Conservation (phyloP, 2,888 invertebrate species). For the Taenaris catops region DNA sequence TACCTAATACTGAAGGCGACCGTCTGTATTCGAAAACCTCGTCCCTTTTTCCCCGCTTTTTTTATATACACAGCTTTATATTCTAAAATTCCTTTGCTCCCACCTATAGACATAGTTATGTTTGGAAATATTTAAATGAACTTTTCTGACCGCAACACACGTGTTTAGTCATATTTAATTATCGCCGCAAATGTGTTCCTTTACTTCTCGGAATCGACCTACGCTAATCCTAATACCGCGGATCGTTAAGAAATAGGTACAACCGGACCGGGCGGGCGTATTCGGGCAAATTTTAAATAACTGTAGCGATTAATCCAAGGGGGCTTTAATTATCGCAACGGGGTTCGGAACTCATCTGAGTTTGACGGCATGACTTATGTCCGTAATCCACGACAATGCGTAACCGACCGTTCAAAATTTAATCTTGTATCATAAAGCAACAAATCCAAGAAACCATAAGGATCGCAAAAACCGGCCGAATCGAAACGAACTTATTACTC, state of each 20-base stretch:
- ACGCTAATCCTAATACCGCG: constrained; percentile 64
- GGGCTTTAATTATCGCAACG: constrained; percentile 60
- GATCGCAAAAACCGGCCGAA: constrained; percentile 59
- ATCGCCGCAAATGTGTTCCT: constrained; percentile 50
- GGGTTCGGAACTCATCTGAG: constrained; percentile 54
- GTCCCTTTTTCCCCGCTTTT: constrained; percentile 47
- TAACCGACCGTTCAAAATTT: constrained; percentile 42
- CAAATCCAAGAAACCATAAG: constrained; percentile 46
- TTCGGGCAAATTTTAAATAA: constrained; percentile 60
- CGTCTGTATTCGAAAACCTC: constrained; percentile 60
- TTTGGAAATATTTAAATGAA: constrained; percentile 16
- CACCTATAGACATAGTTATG: constrained; percentile 2
- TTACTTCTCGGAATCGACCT: constrained; percentile 63
- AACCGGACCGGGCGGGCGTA: constrained; percentile 50
- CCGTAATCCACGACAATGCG: constrained; percentile 46
- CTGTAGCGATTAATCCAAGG: constrained; percentile 63
- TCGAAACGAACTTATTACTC: constrained; percentile 60
- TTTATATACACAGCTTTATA: constrained; percentile 30
- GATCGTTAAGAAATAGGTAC: constrained; percentile 62
- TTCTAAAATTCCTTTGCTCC: constrained; percentile 15
- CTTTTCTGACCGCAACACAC: constrained; percentile 25
- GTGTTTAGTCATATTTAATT: constrained; percentile 41
- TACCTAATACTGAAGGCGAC: too few relatives aligned
- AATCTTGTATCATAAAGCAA: constrained; percentile 46
- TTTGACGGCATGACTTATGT: constrained; percentile 55